Conservation (phyloP, 2,113 vertebrate genomes). For the Ursus arctos region DNA sequence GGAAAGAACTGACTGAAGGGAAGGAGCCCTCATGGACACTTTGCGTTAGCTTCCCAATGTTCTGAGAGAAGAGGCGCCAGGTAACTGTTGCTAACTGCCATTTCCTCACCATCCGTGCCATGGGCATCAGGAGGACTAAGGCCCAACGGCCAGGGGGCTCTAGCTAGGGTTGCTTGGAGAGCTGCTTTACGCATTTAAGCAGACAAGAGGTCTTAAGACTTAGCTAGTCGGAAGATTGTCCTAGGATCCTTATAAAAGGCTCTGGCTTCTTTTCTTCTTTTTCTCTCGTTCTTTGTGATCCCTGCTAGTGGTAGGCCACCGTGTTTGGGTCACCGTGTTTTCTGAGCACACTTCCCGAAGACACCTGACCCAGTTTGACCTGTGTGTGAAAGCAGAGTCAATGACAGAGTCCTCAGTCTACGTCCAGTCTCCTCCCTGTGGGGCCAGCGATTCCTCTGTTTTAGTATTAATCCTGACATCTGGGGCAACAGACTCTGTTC, state of each 20-base stretch:
- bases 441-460: not conserved
- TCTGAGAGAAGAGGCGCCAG: slow-evolving; percentile 51
- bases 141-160: not conserved
- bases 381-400: not conserved
- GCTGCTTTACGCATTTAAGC: not conserved
- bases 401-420: not conserved
- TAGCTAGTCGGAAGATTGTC: not conserved
- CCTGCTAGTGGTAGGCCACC: not conserved
- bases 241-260: not conserved
- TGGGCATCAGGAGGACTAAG: not conserved
- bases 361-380: not conserved
- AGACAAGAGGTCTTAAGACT: not conserved
- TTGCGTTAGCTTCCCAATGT: not conserved
- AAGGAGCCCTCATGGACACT: not conserved
- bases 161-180: not conserved
- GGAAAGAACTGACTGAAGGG: not conserved
- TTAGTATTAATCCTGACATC: not conserved
- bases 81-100: slow-evolving; percentile 66
- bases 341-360: not conserved
- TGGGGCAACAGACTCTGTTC: not conserved
- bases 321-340: not conserved
- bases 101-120: not conserved
- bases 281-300: not conserved
- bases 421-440: not conserved
- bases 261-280: not conserved